Evolutionary conservation across 2,888 invertebrate species (phyloP).

Genomic region (Eilema sororculum): DNA sequence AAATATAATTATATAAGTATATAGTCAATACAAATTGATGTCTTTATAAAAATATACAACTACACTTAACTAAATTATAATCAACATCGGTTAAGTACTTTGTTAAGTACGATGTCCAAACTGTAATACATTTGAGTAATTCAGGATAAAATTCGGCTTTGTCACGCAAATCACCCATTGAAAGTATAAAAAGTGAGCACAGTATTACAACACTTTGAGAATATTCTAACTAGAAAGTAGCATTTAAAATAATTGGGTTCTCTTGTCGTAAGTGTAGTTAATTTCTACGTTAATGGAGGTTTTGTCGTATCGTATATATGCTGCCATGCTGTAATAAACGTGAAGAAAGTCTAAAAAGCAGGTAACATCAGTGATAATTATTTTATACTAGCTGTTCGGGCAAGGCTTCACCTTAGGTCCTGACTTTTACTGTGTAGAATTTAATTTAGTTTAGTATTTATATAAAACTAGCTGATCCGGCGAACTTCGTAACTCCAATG

Average conservation of each 20-base stretch:
- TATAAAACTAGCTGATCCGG: too few relatives aligned
- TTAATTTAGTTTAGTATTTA: too few relatives aligned
- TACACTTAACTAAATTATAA: neutral
- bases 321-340: neutral
- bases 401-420: too few relatives aligned
- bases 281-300: constrained; percentile 22
- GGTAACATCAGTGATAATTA: neutral
- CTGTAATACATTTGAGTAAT: constrained; percentile 9
- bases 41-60: neutral
- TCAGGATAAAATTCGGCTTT: constrained; percentile 22
- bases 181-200: constrained; percentile 29
- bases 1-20: neutral
- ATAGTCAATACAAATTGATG: neutral
- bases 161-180: constrained; percentile 29
- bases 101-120: constrained; percentile 12
- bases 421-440: too few relatives aligned
- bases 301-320: constrained; percentile 29
- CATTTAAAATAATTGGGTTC: constrained; percentile 47
- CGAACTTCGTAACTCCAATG: too few relatives aligned
- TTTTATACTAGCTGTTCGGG: neutral
- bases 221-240: constrained; percentile 41
- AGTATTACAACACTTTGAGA: constrained; percentile 23
- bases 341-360: neutral
- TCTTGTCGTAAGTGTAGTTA: constrained; percentile 33
- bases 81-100: neutral